Conservation (phyloP, 2,113 vertebrate genomes). For the Nothocercus julius region DNA sequence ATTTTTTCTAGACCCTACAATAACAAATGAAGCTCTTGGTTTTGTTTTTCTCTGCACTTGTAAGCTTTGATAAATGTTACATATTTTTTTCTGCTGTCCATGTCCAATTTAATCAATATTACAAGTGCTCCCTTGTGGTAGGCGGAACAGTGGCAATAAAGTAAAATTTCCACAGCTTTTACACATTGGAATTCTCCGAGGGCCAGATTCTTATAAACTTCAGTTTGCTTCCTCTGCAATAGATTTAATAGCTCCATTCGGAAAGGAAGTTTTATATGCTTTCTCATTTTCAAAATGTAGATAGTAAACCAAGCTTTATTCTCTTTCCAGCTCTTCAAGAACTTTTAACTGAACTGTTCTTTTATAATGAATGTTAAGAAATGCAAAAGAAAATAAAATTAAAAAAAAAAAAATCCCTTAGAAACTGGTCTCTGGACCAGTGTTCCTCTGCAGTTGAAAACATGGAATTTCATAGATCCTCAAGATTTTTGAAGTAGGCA, state of each 20-base stretch:
- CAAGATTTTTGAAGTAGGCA: background rate
- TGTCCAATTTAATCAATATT: constrained; percentile 69
- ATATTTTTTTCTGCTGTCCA: constrained; percentile 59
- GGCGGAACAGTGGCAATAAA: constrained; percentile 51
- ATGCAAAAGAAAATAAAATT: background rate
- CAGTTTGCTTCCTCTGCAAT: constrained; percentile 17
- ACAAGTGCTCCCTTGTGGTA: constrained; percentile 58
- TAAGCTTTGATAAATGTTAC: constrained; percentile 39
- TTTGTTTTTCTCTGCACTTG: constrained; percentile 53
- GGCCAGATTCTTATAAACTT: constrained; percentile 48
- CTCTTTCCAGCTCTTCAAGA: background rate
- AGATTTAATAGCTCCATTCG: constrained; percentile 25
- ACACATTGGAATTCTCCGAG: constrained; percentile 45
- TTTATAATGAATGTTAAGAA: background rate
- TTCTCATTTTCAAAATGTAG: constrained; percentile 31
- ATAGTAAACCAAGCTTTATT: constrained; percentile 22
- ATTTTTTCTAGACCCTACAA: background rate
- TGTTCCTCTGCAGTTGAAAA: background rate
- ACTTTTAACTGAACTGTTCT: background rate
- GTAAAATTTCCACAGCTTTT: constrained; percentile 68
- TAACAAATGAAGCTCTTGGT: constrained; percentile 29
- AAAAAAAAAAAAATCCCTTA: background rate
- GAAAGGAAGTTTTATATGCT: background rate
- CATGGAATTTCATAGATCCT: background rate
- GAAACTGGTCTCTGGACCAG: background rate